Evolutionary conservation across 2,888 invertebrate species (phyloP).

Genomic region (Antheraea yamamai): DNA sequence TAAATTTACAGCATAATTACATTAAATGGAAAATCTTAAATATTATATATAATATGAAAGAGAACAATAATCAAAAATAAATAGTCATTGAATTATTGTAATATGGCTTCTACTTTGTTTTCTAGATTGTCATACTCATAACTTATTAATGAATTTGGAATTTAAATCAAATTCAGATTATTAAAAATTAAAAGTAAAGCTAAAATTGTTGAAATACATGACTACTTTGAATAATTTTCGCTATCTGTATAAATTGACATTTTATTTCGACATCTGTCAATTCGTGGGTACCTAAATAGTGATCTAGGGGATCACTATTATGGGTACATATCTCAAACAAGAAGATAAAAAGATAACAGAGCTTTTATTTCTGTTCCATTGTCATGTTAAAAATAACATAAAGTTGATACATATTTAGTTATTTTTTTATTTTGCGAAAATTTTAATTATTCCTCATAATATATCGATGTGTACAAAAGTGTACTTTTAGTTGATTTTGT

Average conservation of each 20-base stretch:
- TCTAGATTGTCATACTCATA: not conserved
- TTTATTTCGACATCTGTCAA: not conserved
- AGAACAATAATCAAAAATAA: not conserved
- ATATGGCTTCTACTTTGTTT: not conserved
- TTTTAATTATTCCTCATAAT: not conserved
- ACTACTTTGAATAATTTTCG: not conserved
- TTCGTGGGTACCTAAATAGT: not conserved
- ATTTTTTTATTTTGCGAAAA: not conserved
- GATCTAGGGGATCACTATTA: not conserved
- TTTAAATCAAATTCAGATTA: not conserved
- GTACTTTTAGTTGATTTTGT: slow-evolving; percentile 19
- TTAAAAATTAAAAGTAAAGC: not conserved
- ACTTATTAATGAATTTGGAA: not conserved
- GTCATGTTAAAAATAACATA: not conserved
- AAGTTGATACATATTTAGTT: not conserved
- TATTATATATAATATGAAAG: not conserved
- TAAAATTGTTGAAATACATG: not conserved
- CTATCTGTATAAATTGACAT: not conserved
- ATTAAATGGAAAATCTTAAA: not conserved
- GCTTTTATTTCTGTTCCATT: not conserved
- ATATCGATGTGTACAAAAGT: not conserved
- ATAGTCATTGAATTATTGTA: not conserved
- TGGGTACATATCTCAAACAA: not conserved
- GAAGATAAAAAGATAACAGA: not conserved
- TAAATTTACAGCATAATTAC: not conserved